phyloP scores from a whole-genome alignment of 2,888 invertebrate genomes.

The Kryphioiulus occultus region DNA sequence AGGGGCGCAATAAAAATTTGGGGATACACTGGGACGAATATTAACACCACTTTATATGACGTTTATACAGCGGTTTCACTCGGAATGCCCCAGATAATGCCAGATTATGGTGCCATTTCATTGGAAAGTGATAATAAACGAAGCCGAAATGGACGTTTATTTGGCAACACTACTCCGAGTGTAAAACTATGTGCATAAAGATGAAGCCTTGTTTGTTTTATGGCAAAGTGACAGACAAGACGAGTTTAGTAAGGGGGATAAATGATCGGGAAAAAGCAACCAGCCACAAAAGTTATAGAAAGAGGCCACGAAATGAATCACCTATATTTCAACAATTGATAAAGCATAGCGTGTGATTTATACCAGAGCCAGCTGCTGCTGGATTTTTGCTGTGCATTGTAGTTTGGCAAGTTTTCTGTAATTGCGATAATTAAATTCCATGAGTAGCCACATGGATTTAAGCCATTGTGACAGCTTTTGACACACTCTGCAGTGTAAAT shows the following conservation, averaged over 20 bases:
- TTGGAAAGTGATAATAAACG: constrained; percentile 1
- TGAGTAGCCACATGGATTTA: not conserved
- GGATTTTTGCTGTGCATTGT: not conserved
- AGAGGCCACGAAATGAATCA: not conserved
- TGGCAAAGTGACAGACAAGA: not conserved
- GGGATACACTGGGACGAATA: not conserved
- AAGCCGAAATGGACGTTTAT: not conserved
- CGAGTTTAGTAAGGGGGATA: not conserved
- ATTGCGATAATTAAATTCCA: not conserved
- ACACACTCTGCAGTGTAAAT: not conserved
- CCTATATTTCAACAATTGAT: constrained; percentile 23
- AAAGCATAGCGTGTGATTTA: not conserved
- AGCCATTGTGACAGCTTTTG: not conserved
- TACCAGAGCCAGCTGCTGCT: not conserved
- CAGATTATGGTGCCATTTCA: not conserved
- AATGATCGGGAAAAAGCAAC: not conserved
- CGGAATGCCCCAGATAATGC: not conserved
- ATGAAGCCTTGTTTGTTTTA: not conserved
- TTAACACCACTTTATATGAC: not conserved
- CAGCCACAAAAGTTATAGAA: not conserved
- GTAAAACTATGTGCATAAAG: not conserved
- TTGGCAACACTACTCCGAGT: not conserved
- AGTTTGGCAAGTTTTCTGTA: constrained; percentile 16
- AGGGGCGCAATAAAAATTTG: not conserved
- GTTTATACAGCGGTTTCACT: not conserved